phyloP scores from a whole-genome alignment of 2,888 invertebrate species.

The Microdon myrmicae region DNA sequence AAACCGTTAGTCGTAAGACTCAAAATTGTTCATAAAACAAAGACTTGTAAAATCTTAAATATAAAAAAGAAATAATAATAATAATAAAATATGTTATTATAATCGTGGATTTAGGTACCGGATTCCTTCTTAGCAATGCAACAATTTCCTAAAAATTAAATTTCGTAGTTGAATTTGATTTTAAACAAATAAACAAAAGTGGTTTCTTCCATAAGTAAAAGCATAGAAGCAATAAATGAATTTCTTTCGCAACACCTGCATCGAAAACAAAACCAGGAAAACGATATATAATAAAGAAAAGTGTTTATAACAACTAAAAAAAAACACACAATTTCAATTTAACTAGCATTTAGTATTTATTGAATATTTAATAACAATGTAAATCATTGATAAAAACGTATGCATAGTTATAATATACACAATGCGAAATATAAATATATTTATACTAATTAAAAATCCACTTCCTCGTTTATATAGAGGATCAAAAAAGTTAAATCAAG shows the following conservation, averaged over 20 bases:
- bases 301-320: too few species aligned
- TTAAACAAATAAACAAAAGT: slow-evolving; percentile 10
- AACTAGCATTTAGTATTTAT: slow-evolving; percentile 48
- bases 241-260: slow-evolving; percentile 21
- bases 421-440: slow-evolving; percentile 7
- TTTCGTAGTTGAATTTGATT: not conserved
- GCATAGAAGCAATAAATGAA: slow-evolving; percentile 9
- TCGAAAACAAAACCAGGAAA: slow-evolving; percentile 32
- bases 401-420: slow-evolving; percentile 21
- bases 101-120: slow-evolving; percentile 33
- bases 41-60: slow-evolving; percentile 42
- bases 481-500: slow-evolving; percentile 32
- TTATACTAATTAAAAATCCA: slow-evolving; percentile 45
- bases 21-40: slow-evolving; percentile 7
- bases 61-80: slow-evolving; percentile 10
- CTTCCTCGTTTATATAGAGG: slow-evolving; percentile 50
- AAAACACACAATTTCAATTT: slow-evolving; percentile 7
- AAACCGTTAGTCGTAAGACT: slow-evolving; percentile 11
- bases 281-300: slow-evolving; percentile 27
- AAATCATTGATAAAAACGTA: slow-evolving; percentile 12
- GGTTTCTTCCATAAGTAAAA: slow-evolving; percentile 32
- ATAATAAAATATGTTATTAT: slow-evolving; percentile 14
- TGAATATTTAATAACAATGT: slow-evolving; percentile 30
- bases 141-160: slow-evolving; percentile 25
- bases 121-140: slow-evolving; percentile 43